Evolutionary conservation across 2,797 vertebrate species (phyloP).

Genomic region (Urocyon cinereoargenteus): DNA sequence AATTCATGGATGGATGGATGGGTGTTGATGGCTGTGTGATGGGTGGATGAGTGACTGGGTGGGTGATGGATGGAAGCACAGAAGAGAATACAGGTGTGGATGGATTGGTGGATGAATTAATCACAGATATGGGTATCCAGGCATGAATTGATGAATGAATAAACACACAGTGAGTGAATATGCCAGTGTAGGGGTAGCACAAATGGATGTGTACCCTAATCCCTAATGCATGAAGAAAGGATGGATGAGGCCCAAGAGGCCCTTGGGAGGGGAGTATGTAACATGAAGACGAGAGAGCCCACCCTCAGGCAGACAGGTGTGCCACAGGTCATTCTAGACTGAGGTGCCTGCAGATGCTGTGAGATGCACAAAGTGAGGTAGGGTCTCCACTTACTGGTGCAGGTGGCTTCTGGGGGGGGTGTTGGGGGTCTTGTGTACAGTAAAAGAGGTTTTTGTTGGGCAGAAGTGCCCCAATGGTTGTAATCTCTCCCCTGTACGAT

Average conservation of each 20-base stretch:
- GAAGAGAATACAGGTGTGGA: not conserved
- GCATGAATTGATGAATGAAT: not conserved
- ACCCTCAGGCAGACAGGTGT: not conserved
- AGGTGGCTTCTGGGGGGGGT: not conserved
- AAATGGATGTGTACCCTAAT: too few relatives aligned
- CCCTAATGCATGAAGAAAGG: not conserved
- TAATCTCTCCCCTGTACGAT: not conserved
- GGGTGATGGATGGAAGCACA: not conserved
- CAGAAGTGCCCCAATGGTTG: not conserved
- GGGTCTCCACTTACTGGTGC: not conserved
- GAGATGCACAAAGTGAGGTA: too few relatives aligned
- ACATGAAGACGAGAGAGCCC: not conserved
- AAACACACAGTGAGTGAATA: not conserved
- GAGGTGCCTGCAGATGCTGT: not conserved
- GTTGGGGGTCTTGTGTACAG: not conserved
- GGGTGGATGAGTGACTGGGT: not conserved
- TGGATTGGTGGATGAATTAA: not conserved
- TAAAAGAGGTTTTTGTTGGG: not conserved
- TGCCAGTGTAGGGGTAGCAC: not conserved
- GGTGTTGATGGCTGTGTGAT: not conserved
- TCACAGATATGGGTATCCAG: not conserved
- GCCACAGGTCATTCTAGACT: not conserved
- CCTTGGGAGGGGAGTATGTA: not conserved
- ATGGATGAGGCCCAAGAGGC: not conserved
- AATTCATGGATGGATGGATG: not conserved